A percentile compares a stretch with the other conserved stretches of the same genome.
Evolutionary conservation across 2,888 invertebrate genomes (phyloP).

Genomic region (Pollenia griseotomentosa): DNA sequence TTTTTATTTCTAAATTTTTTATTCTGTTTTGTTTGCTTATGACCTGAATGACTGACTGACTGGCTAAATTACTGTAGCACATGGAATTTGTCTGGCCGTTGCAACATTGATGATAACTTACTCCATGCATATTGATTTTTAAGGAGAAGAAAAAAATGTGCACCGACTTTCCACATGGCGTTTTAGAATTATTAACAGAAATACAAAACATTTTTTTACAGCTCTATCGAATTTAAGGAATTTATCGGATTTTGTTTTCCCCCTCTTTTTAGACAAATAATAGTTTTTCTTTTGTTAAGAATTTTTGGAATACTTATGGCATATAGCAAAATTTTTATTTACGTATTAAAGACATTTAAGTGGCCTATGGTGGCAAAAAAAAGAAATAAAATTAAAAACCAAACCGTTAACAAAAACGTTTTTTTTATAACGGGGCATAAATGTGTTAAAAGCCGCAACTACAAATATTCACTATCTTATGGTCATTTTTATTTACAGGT

Average conservation of each 20-base stretch:
- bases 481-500: constrained; percentile 7
- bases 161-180: constrained; percentile 23
- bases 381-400: not conserved
- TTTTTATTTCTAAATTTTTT: not conserved
- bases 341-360: constrained; percentile 10
- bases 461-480: constrained; percentile 3
- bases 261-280: constrained; percentile 5
- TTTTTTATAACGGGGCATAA: constrained; percentile 24
- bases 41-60: not conserved
- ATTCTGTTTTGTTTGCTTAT: constrained; percentile 3
- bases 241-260: constrained; percentile 5
- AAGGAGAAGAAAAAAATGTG: constrained; percentile 8
- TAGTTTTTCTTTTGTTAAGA: too few relatives aligned
- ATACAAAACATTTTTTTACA: not conserved
- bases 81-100: not conserved
- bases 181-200: constrained; percentile 24
- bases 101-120: constrained; percentile 2
- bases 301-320: too few relatives aligned
- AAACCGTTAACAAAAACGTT: constrained; percentile 11
- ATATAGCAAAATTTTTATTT: not conserved
- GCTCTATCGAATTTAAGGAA: not conserved
- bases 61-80: constrained; percentile 6
- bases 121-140: not conserved
- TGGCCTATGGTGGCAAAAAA: not conserved
- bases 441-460: not conserved